Evolutionary conservation across 2,113 vertebrate genomes (phyloP).

Genomic region (Papio anubis): DNA sequence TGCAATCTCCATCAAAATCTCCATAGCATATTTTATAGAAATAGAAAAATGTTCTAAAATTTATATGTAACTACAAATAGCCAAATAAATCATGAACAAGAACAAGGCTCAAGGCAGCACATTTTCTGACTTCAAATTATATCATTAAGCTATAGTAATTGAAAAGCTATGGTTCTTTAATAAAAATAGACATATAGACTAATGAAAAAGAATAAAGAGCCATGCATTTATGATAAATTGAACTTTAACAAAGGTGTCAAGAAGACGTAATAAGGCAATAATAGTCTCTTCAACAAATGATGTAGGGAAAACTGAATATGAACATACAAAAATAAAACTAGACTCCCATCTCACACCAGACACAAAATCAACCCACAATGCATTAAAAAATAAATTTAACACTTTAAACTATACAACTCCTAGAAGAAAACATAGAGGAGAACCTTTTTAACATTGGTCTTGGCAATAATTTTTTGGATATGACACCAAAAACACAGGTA

Average conservation of each 20-base stretch:
- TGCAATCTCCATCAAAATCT: not conserved
- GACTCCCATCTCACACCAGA: not conserved
- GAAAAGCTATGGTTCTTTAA: too few relatives aligned
- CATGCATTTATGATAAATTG: too few relatives aligned
- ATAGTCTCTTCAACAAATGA: not conserved
- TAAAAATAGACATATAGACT: not conserved
- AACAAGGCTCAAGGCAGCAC: not conserved
- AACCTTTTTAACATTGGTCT: not conserved
- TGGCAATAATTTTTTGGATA: not conserved
- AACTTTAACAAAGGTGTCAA: not conserved
- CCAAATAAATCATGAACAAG: not conserved
- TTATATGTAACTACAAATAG: not conserved
- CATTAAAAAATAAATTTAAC: not conserved
- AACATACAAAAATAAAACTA: not conserved
- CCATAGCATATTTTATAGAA: not conserved
- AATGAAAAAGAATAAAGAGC: not conserved
- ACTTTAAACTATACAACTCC: not conserved
- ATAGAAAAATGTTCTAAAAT: not conserved
- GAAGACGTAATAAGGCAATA: not conserved
- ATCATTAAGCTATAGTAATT: not conserved
- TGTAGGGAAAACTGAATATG: not conserved
- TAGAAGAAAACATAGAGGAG: not conserved
- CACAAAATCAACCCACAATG: not conserved
- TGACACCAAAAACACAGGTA: not conserved
- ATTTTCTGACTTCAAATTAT: not conserved